phyloP scores from a whole-genome alignment of 2,888 invertebrate species.

The Euphydryas editha region DNA sequence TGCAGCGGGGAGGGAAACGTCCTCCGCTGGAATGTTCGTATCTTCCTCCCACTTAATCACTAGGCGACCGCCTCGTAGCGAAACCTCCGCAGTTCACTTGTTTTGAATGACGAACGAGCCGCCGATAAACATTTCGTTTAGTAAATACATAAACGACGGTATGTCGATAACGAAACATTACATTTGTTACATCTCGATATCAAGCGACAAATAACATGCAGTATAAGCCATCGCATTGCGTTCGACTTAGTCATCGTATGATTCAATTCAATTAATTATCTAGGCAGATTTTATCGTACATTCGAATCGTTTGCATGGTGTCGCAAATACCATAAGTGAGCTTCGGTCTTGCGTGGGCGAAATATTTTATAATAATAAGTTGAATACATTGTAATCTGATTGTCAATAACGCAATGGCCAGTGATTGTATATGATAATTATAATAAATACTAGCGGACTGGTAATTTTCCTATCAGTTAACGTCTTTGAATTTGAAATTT shows the following conservation, averaged over 20 bases:
- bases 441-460: not conserved
- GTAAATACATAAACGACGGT: not conserved
- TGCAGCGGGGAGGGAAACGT: slow-evolving; percentile 50
- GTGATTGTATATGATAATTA: slow-evolving; percentile 1
- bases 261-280: slow-evolving; percentile 41
- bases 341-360: slow-evolving; percentile 33
- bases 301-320: slow-evolving; percentile 34
- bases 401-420: slow-evolving; percentile 26
- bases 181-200: not conserved
- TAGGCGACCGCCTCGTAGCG: slow-evolving; percentile 15
- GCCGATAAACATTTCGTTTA: slow-evolving; percentile 8
- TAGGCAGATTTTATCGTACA: slow-evolving; percentile 36
- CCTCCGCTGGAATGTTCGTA: slow-evolving; percentile 55
- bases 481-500: not conserved
- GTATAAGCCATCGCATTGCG: slow-evolving; percentile 27
- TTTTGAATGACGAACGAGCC: not conserved
- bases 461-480: not conserved
- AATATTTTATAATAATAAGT: slow-evolving; percentile 17
- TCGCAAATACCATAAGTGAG: slow-evolving; percentile 39
- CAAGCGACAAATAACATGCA: slow-evolving; percentile 21
- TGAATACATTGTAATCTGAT: slow-evolving; percentile 29
- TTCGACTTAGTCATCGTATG: slow-evolving; percentile 37
- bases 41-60: slow-evolving; percentile 39
- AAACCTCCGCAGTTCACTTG: slow-evolving; percentile 10
- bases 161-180: slow-evolving; percentile 16